Evolutionary conservation across 2,888 invertebrate species (phyloP).

Genomic region (Pediacus dermestoides): DNA sequence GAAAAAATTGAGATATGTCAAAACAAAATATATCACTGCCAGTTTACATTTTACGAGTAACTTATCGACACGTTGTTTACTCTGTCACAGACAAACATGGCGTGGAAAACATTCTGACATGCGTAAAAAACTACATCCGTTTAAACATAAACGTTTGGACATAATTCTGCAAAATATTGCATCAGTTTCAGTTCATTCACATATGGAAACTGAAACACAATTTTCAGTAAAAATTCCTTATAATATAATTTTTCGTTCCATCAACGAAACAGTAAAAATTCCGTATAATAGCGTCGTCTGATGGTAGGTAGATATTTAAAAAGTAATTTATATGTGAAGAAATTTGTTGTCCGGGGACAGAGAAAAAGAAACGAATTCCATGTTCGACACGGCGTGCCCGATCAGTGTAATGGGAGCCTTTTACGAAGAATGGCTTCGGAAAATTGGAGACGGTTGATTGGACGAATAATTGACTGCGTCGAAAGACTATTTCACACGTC

Average conservation of each 20-base stretch:
- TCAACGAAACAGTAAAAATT: too few relatives aligned
- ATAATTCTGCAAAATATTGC: conserved; percentile 1
- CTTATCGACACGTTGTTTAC: conserved; percentile 36
- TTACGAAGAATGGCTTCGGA: conserved; percentile 31
- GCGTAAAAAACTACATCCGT: conserved; percentile 22
- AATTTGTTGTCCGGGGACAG: too few relatives aligned
- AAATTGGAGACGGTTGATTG: conserved; percentile 41
- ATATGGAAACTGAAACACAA: too few relatives aligned
- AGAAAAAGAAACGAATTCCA: conserved; percentile 1
- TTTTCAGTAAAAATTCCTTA: too few relatives aligned
- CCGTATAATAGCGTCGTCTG: too few relatives aligned
- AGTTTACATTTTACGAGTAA: conserved; percentile 31
- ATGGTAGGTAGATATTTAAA: too few relatives aligned
- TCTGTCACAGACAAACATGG: conserved; percentile 32
- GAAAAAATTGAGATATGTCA: conserved; percentile 33
- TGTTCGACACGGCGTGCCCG: not conserved
- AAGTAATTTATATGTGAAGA: too few relatives aligned
- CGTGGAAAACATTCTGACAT: conserved; percentile 27
- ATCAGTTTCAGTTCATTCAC: too few relatives aligned
- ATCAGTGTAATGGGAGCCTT: conserved; percentile 21
- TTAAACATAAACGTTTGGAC: conserved; percentile 12
- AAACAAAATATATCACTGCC: conserved; percentile 37
- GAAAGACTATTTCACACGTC: conserved; percentile 36
- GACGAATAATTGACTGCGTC: conserved; percentile 41
- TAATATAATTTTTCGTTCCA: too few relatives aligned